Conservation (phyloP, 1,140 invertebrate species). For the Drosophila bifasciata region DNA sequence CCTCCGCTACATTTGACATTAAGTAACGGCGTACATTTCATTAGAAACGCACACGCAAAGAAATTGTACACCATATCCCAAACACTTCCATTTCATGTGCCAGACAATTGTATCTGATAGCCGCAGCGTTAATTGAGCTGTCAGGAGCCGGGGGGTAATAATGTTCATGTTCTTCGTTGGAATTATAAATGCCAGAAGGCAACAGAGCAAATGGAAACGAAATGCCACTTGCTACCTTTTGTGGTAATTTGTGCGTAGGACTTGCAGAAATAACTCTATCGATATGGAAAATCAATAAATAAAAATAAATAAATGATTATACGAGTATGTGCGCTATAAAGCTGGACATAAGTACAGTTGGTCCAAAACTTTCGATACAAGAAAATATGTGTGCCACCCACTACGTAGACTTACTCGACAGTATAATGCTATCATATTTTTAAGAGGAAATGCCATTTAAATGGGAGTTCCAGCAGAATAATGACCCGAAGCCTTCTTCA, state of each 20-base stretch:
- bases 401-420: too few relatives aligned
- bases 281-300: conserved; percentile 8
- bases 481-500: too few relatives aligned
- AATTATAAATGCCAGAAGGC: neutral
- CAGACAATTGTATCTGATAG: conserved; percentile 34
- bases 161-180: neutral
- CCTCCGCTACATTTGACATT: conserved; percentile 44
- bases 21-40: conserved; percentile 35
- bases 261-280: conserved; percentile 11
- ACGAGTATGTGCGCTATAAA: neutral
- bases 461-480: too few relatives aligned
- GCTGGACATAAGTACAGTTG: neutral
- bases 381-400: too few relatives aligned
- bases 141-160: conserved; percentile 9
- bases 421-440: too few relatives aligned
- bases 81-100: conserved; percentile 12
- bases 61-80: conserved; percentile 19
- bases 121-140: conserved; percentile 42
- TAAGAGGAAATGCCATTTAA: too few relatives aligned
- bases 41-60: conserved; percentile 16
- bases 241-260: conserved; percentile 11
- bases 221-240: conserved; percentile 26
- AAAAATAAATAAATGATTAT: conserved; percentile 7
- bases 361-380: too few relatives aligned
- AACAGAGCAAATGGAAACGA: conserved; percentile 13